Conservation (phyloP, 1,140 invertebrate genomes). For the Lanistes nyassanus region DNA sequence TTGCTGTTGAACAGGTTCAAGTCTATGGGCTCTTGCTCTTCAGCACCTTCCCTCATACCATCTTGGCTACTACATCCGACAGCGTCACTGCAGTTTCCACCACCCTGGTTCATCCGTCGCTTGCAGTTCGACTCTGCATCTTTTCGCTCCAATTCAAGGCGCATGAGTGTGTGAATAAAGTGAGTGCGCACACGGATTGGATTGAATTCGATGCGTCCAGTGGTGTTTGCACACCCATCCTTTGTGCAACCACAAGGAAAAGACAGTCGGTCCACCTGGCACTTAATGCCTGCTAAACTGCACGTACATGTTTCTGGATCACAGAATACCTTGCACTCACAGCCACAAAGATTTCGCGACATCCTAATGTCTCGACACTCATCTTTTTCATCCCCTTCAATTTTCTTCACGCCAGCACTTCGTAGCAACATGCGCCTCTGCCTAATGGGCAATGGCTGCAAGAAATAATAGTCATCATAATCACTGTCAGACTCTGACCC, state of each 20-base stretch:
- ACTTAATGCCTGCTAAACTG: constrained; percentile 94
- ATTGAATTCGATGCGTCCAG: constrained; percentile 95
- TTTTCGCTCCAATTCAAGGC: constrained; percentile 89
- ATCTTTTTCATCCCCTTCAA: constrained; percentile 93
- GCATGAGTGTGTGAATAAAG: constrained; percentile 96
- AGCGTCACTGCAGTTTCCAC: constrained; percentile 13
- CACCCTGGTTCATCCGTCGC: neutral
- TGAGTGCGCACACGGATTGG: constrained; percentile 95
- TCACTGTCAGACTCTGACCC: constrained; percentile 52
- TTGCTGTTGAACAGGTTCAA: constrained; percentile 63
- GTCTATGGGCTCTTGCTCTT: constrained; percentile 37
- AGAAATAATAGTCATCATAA: constrained; percentile 88
- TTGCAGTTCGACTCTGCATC: constrained; percentile 60
- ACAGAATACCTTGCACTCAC: constrained; percentile 91
- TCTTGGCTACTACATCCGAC: constrained; percentile 4
- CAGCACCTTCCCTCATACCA: constrained; percentile 28
- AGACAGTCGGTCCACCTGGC: constrained; percentile 93
- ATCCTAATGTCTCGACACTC: constrained; percentile 91
- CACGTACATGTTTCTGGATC: constrained; percentile 95
- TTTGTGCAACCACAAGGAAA: constrained; percentile 97
- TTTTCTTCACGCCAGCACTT: constrained; percentile 90
- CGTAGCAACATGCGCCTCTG: constrained; percentile 87
- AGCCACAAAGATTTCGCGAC: constrained; percentile 91
- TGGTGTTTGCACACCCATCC: constrained; percentile 92
- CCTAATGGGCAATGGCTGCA: constrained; percentile 89